Percentiles rank a stretch among this genome's conserved stretches.
These are phyloP conservation scores for Gallinago undulata DNA, from an alignment of 2,113 vertebrate species.

Conservation along the genomic window DNA sequence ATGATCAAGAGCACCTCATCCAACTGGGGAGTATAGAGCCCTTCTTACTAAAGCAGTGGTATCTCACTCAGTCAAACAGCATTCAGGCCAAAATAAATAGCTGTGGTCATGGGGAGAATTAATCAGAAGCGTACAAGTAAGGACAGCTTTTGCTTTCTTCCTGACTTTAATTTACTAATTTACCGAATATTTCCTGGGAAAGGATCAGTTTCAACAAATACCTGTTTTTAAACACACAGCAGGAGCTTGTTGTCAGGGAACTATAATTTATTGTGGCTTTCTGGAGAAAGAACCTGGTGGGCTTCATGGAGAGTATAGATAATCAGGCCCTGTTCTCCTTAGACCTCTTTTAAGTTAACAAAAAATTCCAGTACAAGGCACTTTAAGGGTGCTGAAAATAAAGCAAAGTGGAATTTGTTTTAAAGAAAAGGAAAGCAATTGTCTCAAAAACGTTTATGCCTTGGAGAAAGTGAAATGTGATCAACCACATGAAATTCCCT, in stretches of 20 bases:
- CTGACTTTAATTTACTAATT: background rate
- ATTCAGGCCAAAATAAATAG: background rate
- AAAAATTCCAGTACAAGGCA: background rate
- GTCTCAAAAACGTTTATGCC: background rate
- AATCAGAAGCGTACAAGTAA: background rate
- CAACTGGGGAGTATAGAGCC: accelerated
- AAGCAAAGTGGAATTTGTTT: background rate
- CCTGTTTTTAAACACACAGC: background rate
- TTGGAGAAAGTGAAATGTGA: background rate
- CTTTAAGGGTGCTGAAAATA: background rate
- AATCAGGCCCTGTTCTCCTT: background rate
- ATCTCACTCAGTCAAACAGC: background rate
- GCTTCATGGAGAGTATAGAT: background rate
- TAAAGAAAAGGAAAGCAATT: background rate
- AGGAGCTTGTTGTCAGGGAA: background rate
- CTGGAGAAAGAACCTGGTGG: background rate
- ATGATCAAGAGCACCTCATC: background rate
- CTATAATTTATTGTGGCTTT: background rate
- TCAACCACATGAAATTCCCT: background rate
- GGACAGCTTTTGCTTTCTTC: background rate
- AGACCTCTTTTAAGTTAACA: background rate
- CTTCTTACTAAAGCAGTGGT: background rate
- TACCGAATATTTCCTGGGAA: background rate
- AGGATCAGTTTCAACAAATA: background rate
- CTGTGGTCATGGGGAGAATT: background rate